Conservation (phyloP, 2,113 vertebrate species). For the Brienomyrus longianalis region DNA sequence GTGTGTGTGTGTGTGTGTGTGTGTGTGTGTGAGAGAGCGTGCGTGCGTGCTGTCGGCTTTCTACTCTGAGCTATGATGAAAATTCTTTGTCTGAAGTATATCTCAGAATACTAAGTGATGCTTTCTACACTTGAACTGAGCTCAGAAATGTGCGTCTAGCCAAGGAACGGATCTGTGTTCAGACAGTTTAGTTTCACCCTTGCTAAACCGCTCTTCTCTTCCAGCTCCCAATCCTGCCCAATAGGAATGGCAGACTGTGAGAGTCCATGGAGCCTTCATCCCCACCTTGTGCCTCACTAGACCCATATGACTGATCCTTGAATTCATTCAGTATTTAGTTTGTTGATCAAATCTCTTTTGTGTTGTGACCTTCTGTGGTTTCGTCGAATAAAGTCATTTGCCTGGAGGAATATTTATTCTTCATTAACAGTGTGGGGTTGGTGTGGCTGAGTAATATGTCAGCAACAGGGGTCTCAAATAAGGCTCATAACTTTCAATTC, state of each 20-base stretch:
- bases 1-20: neutral
- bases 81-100: neutral
- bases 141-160: neutral
- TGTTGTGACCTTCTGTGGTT: neutral
- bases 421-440: neutral
- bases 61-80: neutral
- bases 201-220: neutral
- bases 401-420: neutral
- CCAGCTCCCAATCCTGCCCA: neutral
- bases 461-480: neutral
- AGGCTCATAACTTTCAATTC: neutral
- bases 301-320: neutral
- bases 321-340: neutral
- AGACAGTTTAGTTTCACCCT: neutral
- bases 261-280: neutral
- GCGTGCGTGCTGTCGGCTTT: neutral
- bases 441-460: neutral
- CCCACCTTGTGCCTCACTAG: neutral
- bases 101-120: neutral
- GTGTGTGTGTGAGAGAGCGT: accelerated
- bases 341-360: neutral
- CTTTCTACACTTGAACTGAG: neutral
- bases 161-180: neutral
- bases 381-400: neutral
- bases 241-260: neutral